Percentiles rank a stretch among this genome's conserved stretches.
These are phyloP conservation scores for Podiceps cristatus DNA, from an alignment of 2,113 vertebrate species.

Conservation along the genomic window DNA sequence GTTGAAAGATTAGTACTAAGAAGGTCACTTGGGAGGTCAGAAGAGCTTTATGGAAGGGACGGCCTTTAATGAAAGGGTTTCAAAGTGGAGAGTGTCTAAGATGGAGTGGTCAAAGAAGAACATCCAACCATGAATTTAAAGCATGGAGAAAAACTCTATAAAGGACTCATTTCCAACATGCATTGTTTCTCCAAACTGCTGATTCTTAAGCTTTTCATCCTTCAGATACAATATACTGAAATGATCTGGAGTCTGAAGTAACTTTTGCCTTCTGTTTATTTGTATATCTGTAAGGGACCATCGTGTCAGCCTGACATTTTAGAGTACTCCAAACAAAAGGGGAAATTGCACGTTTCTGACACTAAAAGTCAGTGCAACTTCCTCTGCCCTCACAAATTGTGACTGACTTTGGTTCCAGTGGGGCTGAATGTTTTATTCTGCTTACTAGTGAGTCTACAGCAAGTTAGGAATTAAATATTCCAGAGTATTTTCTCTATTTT, in stretches of 20 bases:
- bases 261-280: neutral
- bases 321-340: neutral
- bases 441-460: neutral
- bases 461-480: neutral
- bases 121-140: neutral
- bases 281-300: too few species aligned
- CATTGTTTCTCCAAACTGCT: neutral
- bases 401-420: neutral
- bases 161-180: neutral
- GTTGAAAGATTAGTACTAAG: neutral
- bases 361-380: neutral
- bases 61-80: neutral
- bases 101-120: neutral
- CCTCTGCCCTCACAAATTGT: neutral
- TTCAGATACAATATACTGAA: neutral
- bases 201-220: neutral
- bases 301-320: neutral
- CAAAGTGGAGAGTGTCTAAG: neutral
- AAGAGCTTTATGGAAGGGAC: neutral
- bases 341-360: neutral
- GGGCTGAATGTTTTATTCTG: neutral
- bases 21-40: neutral
- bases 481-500: neutral
- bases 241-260: fast-evolving
- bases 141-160: neutral